A percentile compares a stretch with the other conserved stretches of the same genome.
Evolutionary conservation across 2,888 invertebrate species (phyloP).

Genomic region (Anoncus sp.): DNA sequence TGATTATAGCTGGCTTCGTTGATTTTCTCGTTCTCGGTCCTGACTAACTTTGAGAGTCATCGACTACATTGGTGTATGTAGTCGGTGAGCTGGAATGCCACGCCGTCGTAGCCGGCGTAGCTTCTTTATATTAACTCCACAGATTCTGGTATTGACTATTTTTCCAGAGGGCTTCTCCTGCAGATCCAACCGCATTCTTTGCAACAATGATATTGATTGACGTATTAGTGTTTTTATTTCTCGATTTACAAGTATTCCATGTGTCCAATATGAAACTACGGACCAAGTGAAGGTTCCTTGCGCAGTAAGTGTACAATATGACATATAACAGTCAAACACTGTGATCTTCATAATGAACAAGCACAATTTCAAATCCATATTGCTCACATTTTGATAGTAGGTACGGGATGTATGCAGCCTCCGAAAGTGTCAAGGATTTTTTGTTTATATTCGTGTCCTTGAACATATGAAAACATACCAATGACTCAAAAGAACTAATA

Average conservation of each 20-base stretch:
- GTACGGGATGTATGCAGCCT: too few relatives aligned
- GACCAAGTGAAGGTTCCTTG: too few relatives aligned
- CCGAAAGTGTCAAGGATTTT: neutral
- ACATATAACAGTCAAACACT: too few relatives aligned
- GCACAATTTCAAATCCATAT: too few relatives aligned
- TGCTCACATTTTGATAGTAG: too few relatives aligned
- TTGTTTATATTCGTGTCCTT: conserved; percentile 28
- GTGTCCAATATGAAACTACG: too few relatives aligned
- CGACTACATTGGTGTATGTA: conserved; percentile 8
- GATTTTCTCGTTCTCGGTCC: conserved; percentile 23
- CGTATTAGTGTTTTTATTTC: too few relatives aligned
- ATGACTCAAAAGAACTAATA: conserved; percentile 70
- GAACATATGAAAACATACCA: conserved; percentile 39
- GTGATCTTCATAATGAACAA: too few relatives aligned
- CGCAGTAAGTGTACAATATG: too few relatives aligned
- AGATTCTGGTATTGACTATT: conserved; percentile 5
- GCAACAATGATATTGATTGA: neutral
- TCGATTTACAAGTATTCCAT: too few relatives aligned
- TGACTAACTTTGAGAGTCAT: conserved; percentile 12
- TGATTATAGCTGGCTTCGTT: conserved; percentile 42
- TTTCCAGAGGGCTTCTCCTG: conserved; percentile 3
- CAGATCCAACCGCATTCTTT: neutral
- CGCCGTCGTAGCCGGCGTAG: neutral
- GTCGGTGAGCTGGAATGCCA: conserved; percentile 5
- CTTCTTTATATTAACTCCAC: neutral